These are phyloP conservation scores for Listronotus bonariensis DNA, from an alignment of 1,140 invertebrate species.

Conservation along the genomic window DNA sequence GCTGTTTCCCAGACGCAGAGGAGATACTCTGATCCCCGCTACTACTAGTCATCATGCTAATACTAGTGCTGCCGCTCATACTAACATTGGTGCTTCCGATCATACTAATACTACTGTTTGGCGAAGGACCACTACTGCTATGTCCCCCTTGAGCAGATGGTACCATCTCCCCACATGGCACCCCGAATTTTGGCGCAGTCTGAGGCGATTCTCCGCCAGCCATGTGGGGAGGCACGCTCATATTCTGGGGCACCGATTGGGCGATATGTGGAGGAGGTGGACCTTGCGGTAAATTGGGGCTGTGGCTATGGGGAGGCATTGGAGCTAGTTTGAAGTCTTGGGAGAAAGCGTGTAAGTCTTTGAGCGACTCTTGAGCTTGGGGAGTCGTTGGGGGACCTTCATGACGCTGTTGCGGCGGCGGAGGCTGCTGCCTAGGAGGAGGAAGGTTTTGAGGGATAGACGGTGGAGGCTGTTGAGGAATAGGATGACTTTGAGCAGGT, in stretches of 20 bases:
- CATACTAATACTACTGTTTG: conserved; percentile 43
- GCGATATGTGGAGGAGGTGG: conserved; percentile 13
- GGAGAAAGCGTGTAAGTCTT: conserved; percentile 60
- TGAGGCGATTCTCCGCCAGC: conserved; percentile 23
- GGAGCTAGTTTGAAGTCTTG: conserved; percentile 60
- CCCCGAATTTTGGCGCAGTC: conserved; percentile 18
- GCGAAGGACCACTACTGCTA: conserved; percentile 6
- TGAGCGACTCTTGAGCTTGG: conserved; percentile 45
- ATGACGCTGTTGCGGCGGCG: conserved; percentile 41
- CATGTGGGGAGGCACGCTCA: conserved; percentile 21
- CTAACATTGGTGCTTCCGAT: too few relatives aligned
- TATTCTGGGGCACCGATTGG: conserved; percentile 25
- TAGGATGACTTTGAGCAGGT: background rate
- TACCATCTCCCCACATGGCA: background rate
- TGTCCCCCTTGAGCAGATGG: conserved; percentile 1
- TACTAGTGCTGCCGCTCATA: background rate
- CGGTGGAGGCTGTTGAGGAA: conserved; percentile 4
- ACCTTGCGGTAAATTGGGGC: conserved; percentile 1
- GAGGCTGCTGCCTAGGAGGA: conserved; percentile 29
- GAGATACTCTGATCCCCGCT: conserved; percentile 10
- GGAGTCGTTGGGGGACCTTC: conserved; percentile 54
- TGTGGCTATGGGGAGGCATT: conserved; percentile 5
- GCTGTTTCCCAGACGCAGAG: conserved; percentile 33
- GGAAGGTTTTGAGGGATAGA: background rate
- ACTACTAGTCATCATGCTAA: conserved; percentile 19